A percentile compares a stretch with the other conserved stretches of the same genome.
phyloP scores from a whole-genome alignment of 2,888 invertebrate species.

The Ptychoptera albimana region DNA sequence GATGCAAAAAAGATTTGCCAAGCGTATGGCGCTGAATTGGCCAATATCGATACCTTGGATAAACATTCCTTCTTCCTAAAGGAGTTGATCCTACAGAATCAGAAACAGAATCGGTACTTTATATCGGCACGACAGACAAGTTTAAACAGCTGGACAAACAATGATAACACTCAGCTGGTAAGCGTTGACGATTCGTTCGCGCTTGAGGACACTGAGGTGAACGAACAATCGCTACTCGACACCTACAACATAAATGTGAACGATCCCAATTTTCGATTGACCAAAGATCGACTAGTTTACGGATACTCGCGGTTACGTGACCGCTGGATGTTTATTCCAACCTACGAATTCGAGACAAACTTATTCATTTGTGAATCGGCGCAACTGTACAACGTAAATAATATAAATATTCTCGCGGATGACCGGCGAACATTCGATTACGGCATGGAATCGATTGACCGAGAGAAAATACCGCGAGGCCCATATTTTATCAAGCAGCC shows the following conservation, averaged over 20 bases:
- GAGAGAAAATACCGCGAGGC: conserved; percentile 66
- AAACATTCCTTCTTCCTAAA: conserved; percentile 79
- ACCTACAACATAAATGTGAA: conserved; percentile 19
- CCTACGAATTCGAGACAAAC: conserved; percentile 57
- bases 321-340: conserved; percentile 72
- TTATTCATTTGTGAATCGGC: conserved; percentile 70
- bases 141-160: conserved; percentile 66
- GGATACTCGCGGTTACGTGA: conserved; percentile 53
- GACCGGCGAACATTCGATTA: conserved; percentile 72
- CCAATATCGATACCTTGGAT: conserved; percentile 62
- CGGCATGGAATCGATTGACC: conserved; percentile 68
- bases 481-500: conserved; percentile 83
- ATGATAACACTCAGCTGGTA: conserved; percentile 63
- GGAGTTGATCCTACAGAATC: conserved; percentile 67
- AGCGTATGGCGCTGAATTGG: conserved; percentile 65
- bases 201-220: conserved; percentile 34
- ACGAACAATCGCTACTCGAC: neutral
- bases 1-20: conserved; percentile 74
- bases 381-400: conserved; percentile 34
- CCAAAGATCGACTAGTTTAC: conserved; percentile 62
- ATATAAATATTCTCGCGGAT: conserved; percentile 53
- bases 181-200: conserved; percentile 73
- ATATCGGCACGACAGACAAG: conserved; percentile 61
- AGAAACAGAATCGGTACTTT: conserved; percentile 76
- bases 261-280: conserved; percentile 18